Percentiles rank a stretch among this genome's conserved stretches.
These are phyloP conservation scores for Musca domestica DNA, from an alignment of 1,140 invertebrate genomes.

Conservation along the genomic window DNA sequence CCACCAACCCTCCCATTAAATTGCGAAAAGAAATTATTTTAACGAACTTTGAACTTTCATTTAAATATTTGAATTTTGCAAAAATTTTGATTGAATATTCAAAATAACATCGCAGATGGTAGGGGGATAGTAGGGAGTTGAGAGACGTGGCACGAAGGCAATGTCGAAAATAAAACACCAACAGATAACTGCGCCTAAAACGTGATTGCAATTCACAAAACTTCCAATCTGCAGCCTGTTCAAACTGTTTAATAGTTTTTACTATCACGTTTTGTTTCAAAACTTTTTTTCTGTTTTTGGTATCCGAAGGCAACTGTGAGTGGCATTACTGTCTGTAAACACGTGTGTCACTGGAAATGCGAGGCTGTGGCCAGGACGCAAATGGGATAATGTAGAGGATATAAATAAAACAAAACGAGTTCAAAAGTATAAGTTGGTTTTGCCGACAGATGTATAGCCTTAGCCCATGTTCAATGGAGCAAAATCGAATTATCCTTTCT, in stretches of 20 bases:
- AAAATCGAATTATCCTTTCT: too few relatives aligned
- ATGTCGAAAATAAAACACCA: slow-evolving; percentile 2
- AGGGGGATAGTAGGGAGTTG: background rate
- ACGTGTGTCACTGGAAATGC: background rate
- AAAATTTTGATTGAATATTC: slow-evolving; percentile 17
- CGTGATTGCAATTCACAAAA: slow-evolving; percentile 16
- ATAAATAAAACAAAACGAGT: background rate
- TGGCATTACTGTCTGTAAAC: too few relatives aligned
- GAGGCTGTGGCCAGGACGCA: background rate
- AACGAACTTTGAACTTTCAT: too few relatives aligned
- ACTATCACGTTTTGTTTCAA: background rate
- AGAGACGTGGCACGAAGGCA: background rate
- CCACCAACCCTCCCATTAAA: too few relatives aligned
- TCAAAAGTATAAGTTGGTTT: too few relatives aligned
- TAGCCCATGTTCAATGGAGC: too few relatives aligned
- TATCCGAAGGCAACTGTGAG: too few relatives aligned
- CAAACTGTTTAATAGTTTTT: slow-evolving; percentile 13
- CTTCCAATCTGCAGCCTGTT: slow-evolving; percentile 8
- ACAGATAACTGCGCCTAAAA: slow-evolving; percentile 21
- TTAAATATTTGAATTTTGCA: background rate
- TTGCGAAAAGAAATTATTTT: background rate
- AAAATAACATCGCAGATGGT: background rate
- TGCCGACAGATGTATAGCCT: too few relatives aligned
- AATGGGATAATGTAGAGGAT: background rate
- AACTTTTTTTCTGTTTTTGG: background rate